phyloP scores from a whole-genome alignment of 2,113 vertebrate genomes.

The Egretta garzetta region DNA sequence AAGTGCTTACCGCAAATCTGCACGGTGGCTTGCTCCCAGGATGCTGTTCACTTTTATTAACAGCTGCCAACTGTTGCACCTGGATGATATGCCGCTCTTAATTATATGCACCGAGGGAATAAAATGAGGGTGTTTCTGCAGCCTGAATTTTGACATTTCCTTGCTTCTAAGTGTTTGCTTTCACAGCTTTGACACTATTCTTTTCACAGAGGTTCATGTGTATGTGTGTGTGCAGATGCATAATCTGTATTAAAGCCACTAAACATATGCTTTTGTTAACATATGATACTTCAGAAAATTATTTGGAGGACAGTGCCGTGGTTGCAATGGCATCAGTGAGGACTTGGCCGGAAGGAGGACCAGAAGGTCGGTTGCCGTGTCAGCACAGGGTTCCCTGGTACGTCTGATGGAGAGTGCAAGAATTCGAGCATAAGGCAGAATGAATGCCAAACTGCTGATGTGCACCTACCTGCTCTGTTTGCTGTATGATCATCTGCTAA shows the following conservation, averaged over 20 bases:
- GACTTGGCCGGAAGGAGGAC: neutral
- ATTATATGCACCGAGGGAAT: neutral
- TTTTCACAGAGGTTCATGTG: neutral
- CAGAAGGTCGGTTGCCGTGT: neutral
- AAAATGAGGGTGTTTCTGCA: neutral
- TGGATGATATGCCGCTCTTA: neutral
- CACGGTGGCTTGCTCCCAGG: slow-evolving; percentile 2
- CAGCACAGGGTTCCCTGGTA: accelerated
- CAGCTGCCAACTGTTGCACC: slow-evolving; percentile 43
- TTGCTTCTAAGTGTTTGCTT: neutral
- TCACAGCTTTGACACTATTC: neutral
- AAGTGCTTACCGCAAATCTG: neutral
- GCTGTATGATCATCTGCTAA: neutral
- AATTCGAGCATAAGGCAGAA: neutral
- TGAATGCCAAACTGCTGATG: neutral
- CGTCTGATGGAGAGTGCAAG: neutral
- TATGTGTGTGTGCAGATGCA: neutral
- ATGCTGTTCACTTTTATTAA: slow-evolving; percentile 36
- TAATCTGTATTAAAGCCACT: neutral
- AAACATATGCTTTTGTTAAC: neutral
- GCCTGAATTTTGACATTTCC: neutral
- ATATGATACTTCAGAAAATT: neutral
- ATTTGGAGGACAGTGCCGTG: neutral
- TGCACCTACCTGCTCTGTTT: neutral
- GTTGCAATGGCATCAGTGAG: neutral